Conservation (phyloP, 2,797 vertebrate species). For the Lithobates pipiens region DNA sequence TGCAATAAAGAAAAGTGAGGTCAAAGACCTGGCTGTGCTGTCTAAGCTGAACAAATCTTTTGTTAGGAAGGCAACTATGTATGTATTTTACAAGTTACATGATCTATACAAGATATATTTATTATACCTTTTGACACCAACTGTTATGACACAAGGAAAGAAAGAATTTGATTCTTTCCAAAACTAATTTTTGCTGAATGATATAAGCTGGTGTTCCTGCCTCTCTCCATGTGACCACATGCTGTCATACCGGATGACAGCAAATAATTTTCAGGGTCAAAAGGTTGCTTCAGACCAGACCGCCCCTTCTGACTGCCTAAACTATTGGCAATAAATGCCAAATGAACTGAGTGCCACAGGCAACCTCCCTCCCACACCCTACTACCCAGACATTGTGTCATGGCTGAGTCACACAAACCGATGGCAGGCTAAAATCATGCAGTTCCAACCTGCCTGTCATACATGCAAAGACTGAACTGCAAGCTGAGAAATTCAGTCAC, state of each 20-base stretch:
- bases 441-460: neutral
- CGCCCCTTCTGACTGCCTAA: neutral
- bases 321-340: neutral
- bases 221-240: neutral
- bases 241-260: neutral
- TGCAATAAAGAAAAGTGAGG: no score
- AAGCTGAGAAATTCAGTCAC: no score
- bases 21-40: no score
- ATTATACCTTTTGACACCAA: no score
- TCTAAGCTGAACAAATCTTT: no score
- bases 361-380: conserved; percentile 28
- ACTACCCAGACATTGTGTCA: conserved; percentile 41
- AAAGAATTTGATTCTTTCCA: no score
- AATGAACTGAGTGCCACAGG: conserved; percentile 3
- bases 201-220: no score
- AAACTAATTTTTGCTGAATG: no score
- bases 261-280: neutral
- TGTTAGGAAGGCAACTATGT: no score
- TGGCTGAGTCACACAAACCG: conserved; percentile 19
- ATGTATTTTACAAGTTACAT: no score
- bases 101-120: no score
- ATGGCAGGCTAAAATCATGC: conserved; percentile 1
- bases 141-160: no score
- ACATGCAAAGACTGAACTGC: neutral
- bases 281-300: neutral